Percentiles rank a stretch among this genome's conserved stretches.
phyloP scores from a whole-genome alignment of 2,888 invertebrate species.

The Clitarchus hookeri region DNA sequence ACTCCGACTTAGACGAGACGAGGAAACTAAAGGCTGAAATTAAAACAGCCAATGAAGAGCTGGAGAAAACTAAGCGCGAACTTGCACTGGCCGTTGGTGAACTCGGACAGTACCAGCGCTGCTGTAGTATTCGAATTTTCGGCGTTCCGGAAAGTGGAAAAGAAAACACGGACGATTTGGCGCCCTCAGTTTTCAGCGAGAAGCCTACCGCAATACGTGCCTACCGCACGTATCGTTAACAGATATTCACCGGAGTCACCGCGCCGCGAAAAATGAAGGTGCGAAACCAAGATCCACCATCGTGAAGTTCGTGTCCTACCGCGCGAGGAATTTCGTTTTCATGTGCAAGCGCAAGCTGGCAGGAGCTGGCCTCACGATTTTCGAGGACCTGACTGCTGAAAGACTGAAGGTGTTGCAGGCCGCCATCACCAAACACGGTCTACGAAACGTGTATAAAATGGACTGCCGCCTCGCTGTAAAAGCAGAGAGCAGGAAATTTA shows the following conservation, averaged over 20 bases:
- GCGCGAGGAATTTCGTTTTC: background rate
- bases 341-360: background rate
- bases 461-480: slow-evolving; percentile 3
- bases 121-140: slow-evolving; percentile 5
- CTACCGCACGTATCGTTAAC: background rate
- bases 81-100: no score
- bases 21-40: background rate
- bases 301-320: slow-evolving; percentile 20
- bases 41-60: no score
- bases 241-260: slow-evolving; percentile 19
- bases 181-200: background rate
- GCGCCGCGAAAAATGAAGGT: background rate
- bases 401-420: slow-evolving; percentile 1
- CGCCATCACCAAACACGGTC: no score
- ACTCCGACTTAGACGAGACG: background rate
- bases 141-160: slow-evolving; percentile 6
- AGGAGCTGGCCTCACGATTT: slow-evolving; percentile 12
- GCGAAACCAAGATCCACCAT: slow-evolving; percentile 11
- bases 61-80: no score
- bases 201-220: no score
- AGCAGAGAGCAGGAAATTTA: background rate
- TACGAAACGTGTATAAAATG: slow-evolving; percentile 24
- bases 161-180: slow-evolving; percentile 24
- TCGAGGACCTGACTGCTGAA: slow-evolving; percentile 26
- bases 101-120: no score